A percentile compares a stretch with the other conserved stretches of the same genome.
Conservation (phyloP, 2,113 vertebrate species). For the Carassius auratus region DNA sequence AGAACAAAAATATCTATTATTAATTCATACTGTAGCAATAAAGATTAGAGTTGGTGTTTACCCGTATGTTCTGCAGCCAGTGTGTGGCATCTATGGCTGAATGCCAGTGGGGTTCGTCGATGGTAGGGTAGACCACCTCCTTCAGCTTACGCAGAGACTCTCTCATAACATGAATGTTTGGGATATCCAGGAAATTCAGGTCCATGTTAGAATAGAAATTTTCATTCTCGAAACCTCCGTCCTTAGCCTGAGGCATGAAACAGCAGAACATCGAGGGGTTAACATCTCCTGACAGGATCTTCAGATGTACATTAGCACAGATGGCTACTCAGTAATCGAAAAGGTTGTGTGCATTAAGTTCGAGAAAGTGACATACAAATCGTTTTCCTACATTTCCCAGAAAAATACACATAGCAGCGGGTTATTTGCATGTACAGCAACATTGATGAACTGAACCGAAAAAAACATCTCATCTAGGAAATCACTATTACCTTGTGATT, state of each 20-base stretch:
- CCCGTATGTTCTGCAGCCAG: slow-evolving; percentile 95
- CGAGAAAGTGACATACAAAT: not conserved
- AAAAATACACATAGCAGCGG: not conserved
- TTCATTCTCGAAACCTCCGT: slow-evolving; percentile 92
- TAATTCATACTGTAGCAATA: not conserved
- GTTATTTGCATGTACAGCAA: not conserved
- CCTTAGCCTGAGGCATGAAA: slow-evolving; percentile 81
- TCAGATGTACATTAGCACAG: not conserved
- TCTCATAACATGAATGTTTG: slow-evolving; percentile 97
- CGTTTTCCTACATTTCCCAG: not conserved
- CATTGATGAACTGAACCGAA: not conserved
- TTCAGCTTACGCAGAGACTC: slow-evolving; percentile 95
- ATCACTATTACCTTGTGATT: slow-evolving; percentile 85
- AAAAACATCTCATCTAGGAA: not conserved
- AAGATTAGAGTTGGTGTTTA: slow-evolving; percentile 64
- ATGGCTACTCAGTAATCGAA: slow-evolving; percentile 6
- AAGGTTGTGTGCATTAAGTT: not conserved
- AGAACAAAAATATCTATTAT: not conserved
- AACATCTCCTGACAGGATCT: not conserved
- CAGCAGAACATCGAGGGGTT: not conserved
- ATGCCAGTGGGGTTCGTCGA: slow-evolving; percentile 90
- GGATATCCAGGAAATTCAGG: slow-evolving; percentile 91
- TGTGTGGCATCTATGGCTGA: slow-evolving; percentile 90
- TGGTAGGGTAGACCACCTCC: slow-evolving; percentile 89
- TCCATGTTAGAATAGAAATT: slow-evolving; percentile 90